phyloP scores from a whole-genome alignment of 23 tunicate genomes.

The Ciona savignyi region DNA sequence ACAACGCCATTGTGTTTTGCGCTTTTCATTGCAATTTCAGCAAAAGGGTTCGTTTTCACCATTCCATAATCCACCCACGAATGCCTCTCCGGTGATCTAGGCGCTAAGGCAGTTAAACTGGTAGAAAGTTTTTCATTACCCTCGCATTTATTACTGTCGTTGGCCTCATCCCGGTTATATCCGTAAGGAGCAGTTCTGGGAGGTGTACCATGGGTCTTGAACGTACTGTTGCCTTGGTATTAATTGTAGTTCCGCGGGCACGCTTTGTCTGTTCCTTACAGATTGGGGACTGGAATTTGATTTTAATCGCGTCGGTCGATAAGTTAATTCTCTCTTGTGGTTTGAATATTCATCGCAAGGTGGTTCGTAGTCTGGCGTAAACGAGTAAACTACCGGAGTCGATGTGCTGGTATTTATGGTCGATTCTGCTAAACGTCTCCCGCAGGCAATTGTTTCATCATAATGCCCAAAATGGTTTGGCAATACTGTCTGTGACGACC shows the following conservation, averaged over 20 bases:
- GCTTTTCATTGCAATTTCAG: constrained; percentile 61
- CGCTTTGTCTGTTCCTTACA: neutral
- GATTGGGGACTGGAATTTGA: neutral
- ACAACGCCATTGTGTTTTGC: constrained; percentile 68
- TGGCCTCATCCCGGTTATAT: neutral
- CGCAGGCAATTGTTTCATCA: neutral
- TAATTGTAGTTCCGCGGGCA: neutral
- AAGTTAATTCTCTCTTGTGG: neutral
- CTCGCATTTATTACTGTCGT: too few species aligned
- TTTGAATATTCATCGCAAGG: neutral
- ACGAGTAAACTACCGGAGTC: neutral
- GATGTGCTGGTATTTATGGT: neutral
- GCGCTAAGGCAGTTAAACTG: neutral
- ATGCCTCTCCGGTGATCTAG: neutral
- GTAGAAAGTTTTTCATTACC: neutral
- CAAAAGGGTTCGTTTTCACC: constrained; percentile 34
- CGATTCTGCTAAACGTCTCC: neutral
- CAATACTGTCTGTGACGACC: neutral
- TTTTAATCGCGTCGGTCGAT: neutral
- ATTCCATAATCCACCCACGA: neutral
- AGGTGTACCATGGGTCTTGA: neutral
- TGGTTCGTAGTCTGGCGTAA: neutral
- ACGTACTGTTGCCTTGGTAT: neutral
- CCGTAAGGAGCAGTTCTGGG: neutral
- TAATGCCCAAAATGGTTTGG: neutral